Conservation (phyloP, 2,113 vertebrate genomes). For the Piprites chloris region DNA sequence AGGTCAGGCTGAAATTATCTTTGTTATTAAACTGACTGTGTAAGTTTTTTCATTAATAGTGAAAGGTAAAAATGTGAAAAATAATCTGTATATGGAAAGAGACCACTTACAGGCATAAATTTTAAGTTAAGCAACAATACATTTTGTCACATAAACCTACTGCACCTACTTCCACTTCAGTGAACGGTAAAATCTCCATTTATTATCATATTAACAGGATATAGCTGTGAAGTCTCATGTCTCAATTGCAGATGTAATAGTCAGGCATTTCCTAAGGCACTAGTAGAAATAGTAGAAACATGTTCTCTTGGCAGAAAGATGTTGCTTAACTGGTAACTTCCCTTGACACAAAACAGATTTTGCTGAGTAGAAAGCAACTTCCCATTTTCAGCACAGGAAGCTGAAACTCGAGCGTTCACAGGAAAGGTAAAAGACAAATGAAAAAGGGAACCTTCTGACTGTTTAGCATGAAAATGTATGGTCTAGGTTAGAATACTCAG, state of each 20-base stretch:
- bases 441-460: background rate
- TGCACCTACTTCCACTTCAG: background rate
- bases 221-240: background rate
- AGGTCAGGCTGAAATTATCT: background rate
- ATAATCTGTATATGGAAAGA: background rate
- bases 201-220: background rate
- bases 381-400: background rate
- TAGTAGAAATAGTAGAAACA: background rate
- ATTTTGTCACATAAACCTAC: background rate
- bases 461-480: background rate
- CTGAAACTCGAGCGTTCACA: background rate
- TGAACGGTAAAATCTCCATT: background rate
- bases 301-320: background rate
- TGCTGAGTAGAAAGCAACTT: background rate
- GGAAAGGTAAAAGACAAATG: background rate
- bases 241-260: background rate
- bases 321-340: background rate
- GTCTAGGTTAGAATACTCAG: background rate
- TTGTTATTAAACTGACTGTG: background rate
- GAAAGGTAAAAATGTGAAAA: background rate
- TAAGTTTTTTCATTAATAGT: background rate
- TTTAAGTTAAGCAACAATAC: background rate
- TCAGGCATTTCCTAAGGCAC: background rate
- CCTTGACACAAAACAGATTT: background rate
- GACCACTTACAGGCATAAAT: background rate